phyloP scores from a whole-genome alignment of 2,797 vertebrate genomes.

The Ispidina picta region DNA sequence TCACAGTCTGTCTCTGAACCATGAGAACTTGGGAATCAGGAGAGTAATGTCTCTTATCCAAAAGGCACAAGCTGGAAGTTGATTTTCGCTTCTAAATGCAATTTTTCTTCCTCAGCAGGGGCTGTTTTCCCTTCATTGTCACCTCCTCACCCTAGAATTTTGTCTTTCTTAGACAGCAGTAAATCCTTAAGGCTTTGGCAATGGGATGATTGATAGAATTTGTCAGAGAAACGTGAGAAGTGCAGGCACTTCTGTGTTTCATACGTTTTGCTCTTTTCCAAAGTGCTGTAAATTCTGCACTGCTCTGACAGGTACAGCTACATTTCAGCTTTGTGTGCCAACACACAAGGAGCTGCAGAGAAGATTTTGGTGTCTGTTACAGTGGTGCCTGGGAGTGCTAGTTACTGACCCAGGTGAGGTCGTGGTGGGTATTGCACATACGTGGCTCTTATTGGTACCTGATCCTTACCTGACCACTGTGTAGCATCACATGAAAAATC shows the following conservation, averaged over 20 bases:
- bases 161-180: neutral
- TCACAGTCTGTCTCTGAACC: neutral
- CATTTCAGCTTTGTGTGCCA: neutral
- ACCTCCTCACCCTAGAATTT: neutral
- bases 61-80: neutral
- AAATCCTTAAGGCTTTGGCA: neutral
- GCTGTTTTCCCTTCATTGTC: neutral
- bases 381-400: neutral
- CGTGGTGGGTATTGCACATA: neutral
- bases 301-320: neutral
- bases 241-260: neutral
- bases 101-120: neutral
- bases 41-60: neutral
- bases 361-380: neutral
- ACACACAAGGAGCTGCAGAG: neutral
- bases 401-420: rapidly evolving
- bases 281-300: neutral
- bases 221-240: neutral
- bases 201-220: neutral
- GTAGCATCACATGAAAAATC: neutral
- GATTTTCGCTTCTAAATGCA: neutral
- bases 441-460: neutral
- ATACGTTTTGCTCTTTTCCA: neutral
- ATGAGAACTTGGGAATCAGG: neutral
- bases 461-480: neutral